Evolutionary conservation across 2,113 vertebrate genomes (phyloP), one percentile per base, ranked within the genome.

Genomic region (Oenanthe oenanthe): DNA sequence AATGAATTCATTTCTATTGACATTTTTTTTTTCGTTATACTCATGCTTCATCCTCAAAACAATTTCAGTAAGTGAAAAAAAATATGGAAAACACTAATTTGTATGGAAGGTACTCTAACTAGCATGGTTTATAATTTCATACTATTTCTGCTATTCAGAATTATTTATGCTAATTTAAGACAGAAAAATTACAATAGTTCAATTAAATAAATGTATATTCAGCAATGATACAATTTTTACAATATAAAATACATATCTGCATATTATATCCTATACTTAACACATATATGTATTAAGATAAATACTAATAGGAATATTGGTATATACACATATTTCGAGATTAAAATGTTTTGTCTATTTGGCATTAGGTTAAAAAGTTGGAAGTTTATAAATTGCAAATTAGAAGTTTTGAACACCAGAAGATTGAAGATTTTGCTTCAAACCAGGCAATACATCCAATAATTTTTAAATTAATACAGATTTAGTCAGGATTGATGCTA

Each of bases 241-340:
- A 3, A 14, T 10, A 7, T 57, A 24, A 88, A 83, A 72, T 51
- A 28, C 2, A 25, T 9, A 31, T 11, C 15, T 45, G 4, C 2
- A 3, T 66, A 34, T 15, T 53, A 17, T n/a, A 29, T 20, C 25
- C 12, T 57, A 34, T 58, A 6, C 26, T 45, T 72, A 32, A 0
- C 3, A 61, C 2, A 47, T 12, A 19, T 5, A 62, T 7, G 2
- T 17, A 48, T 45, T 16, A 32, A 19, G 20, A 36, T 15, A 21
- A 40, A 13, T 47, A 31, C 1, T 18, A 22, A 56, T 61, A 25
- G 1, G 1, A 13, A n/a, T 54, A 7, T 12, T 42, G 5, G 1
- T 53, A 8, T 18, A 42, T 19, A 29, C 0, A 19, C 2, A 54
- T 1, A 48, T 60, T 83, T 79, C 6, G 38, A 75, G 13, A 40